A percentile compares a stretch with the other conserved stretches of the same genome.
These are phyloP conservation scores for Campylorhamphus procurvoides DNA, from an alignment of 2,113 vertebrate genomes.

Conservation along the genomic window DNA sequence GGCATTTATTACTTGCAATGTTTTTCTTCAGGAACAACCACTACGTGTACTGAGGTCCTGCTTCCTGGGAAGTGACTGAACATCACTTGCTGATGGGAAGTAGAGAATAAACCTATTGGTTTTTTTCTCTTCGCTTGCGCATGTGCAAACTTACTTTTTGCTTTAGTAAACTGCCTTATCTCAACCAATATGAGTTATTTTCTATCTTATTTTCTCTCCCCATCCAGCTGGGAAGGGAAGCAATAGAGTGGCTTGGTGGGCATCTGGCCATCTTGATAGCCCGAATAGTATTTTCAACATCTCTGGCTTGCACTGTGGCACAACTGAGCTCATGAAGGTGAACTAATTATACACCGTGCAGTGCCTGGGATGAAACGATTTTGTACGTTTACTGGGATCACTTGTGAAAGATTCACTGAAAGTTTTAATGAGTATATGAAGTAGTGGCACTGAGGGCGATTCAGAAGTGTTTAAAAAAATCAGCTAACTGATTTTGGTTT, in stretches of 20 bases:
- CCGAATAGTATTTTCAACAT: background rate
- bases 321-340: background rate
- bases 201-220: background rate
- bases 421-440: background rate
- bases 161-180: background rate
- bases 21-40: background rate
- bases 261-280: background rate
- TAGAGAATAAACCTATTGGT: background rate
- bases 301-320: background rate
- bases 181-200: background rate
- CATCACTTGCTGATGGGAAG: background rate
- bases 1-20: fast-evolving
- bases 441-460: background rate
- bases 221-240: background rate
- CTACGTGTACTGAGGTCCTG: background rate
- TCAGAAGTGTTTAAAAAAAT: background rate
- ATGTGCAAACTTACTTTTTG: background rate
- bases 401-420: background rate
- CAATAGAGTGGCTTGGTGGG: background rate
- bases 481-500: background rate
- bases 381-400: background rate
- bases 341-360: background rate
- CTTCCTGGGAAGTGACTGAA: background rate
- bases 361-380: background rate
- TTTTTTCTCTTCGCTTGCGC: background rate